Evolutionary conservation across 2,797 vertebrate species (phyloP), one percentile per base, ranked within the genome.

Genomic region (Hozukius guyotensis): DNA sequence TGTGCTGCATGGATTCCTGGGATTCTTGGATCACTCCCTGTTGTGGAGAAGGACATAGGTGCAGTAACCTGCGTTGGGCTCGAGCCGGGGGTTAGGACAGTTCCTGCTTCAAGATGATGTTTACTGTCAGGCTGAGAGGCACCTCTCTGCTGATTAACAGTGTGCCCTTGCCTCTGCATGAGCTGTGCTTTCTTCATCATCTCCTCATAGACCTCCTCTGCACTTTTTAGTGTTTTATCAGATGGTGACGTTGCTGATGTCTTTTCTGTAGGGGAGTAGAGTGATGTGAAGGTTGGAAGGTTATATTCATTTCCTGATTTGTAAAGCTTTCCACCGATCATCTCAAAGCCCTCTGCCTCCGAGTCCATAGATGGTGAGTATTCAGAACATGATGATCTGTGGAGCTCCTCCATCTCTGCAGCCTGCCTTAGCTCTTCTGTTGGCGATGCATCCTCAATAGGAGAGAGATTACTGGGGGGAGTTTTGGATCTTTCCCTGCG

Each of bases 171-270:
- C 86, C 96, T 97, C 91, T 99, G 98, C 92, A 99, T 96, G 88
- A 99, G 95, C 93, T 99, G 97, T 5, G 98, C 98, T 92, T 99
- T 99, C 78, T 96, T 97, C 99, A 99, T 99, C 98, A 99, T 99
- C 88, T 99, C 98, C 88, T 99, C 99, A 1, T 99, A 99, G 60
- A 99, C 99, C 87, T 99, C 99, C 89, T 99, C 99, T 0, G 99
- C 98, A 3, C 99, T 99, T 95, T 99, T 99, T 71, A 99, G 94
- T 63, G 97, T 97, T 92, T 98, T 98, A 92, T 97, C 96, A 80
- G 96, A 95, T 16, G 94, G 90, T 61, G 96, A 87, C 63, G 90
- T 69, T 78, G 94, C 78, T 32, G 95, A 90, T 20, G 91, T 91
- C 65, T 96, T 97, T 91, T 99, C 98, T 0, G 98, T 99, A 0